phyloP scores from a whole-genome alignment of 2,888 invertebrate genomes.

The Eupithecia pulchellata region DNA sequence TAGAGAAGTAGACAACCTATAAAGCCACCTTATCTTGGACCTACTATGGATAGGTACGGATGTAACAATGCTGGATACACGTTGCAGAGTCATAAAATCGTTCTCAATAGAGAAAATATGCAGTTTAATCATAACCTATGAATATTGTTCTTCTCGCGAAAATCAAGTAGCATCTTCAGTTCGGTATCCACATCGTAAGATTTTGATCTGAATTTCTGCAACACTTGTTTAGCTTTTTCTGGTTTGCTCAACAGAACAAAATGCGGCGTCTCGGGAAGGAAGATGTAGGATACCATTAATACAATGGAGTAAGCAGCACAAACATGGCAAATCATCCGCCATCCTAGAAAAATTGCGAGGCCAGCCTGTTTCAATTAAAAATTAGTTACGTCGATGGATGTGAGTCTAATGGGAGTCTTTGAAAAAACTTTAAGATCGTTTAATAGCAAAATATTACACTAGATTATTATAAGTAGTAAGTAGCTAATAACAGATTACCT shows the following conservation, averaged over 20 bases:
- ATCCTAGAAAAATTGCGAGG: neutral
- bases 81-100: no score
- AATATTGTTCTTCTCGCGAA: conserved; percentile 1
- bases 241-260: neutral
- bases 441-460: neutral
- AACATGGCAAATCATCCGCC: neutral
- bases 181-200: neutral
- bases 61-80: no score
- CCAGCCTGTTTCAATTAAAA: neutral
- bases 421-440: neutral
- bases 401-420: no score
- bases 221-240: neutral
- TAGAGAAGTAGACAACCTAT: no score
- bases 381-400: no score
- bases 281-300: neutral
- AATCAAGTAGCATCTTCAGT: neutral
- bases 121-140: neutral
- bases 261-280: conserved; percentile 3
- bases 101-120: no score
- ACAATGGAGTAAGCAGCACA: neutral
- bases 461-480: neutral
- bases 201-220: neutral
- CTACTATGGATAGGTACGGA: no score
- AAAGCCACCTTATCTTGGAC: no score
- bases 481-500: neutral